Base-by-base conservation (phyloP, 1,140 invertebrate genomes). In the Drosophila bifasciata region DNA sequence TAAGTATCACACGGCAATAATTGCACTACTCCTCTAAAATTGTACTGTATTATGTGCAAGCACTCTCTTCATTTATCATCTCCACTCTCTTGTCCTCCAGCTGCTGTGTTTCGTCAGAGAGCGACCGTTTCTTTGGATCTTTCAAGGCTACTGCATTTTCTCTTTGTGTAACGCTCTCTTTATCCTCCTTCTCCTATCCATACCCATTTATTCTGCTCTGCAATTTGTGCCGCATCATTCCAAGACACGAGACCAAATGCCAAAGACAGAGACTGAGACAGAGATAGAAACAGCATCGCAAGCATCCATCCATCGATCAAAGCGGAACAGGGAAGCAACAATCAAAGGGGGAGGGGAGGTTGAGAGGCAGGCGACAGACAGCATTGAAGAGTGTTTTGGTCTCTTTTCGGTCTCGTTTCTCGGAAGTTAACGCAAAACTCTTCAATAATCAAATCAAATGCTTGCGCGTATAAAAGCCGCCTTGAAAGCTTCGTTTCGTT, bases 381-480 rank as follows among this genome's bases (percentile, higher is more conserved):
- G 43, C 58, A 36, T 41, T 50, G 51, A 66, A 57, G 60, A 63
- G 58, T 51, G n/a, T 51, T 58, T 61, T n/a, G n/a, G 61, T 71
- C 17, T 51, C n/a, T 32, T 25, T 44, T 56, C 9, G 21, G 63
- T 66, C 49, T 66, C 41, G 46, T 59, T 59, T 76, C 84, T 85
- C 72, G 81, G 80, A 85, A 85, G 76, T 66, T 72, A 76, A 85
- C 77, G 81, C 80, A 72, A 85, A 85, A 85, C 81, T 80, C 74
- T 36, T 85, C 86, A 86, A 85, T 85, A 85, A 85, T 86, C 81
- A 85, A 85, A 85, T 85, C 84, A 86, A 86, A 85, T 62, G 81
- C 74, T 74, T 53, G 69, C 64, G 62, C 53, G 58, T 79, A 79
- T 64, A 76, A 85, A 85, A 84, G 80, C 74, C 72, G 73, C 62